Percentiles rank a stretch among this genome's conserved stretches.
phyloP scores from a whole-genome alignment of 92 coral and sea anemone species.

The Nematostella vectensis region DNA sequence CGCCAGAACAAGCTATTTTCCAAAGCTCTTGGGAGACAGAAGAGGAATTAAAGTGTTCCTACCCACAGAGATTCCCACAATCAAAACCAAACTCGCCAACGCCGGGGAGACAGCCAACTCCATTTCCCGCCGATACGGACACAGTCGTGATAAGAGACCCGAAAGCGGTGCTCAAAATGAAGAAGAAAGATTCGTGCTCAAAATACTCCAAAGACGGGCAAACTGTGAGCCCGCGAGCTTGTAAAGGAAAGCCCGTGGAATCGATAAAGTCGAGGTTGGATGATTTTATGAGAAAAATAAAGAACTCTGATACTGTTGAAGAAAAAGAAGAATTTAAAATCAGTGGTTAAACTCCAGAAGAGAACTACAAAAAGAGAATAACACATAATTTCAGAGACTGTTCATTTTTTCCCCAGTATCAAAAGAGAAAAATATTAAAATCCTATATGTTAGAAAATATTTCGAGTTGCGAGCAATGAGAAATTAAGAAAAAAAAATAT shows the following conservation, averaged over 20 bases:
- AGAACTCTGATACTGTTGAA: too few species aligned
- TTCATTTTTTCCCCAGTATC: too few species aligned
- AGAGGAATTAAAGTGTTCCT: background rate
- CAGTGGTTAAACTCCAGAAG: too few species aligned
- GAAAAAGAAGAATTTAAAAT: too few species aligned
- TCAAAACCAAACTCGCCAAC: conserved; percentile 10
- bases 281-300: background rate
- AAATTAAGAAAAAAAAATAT: too few species aligned
- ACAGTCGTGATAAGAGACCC: too few species aligned
- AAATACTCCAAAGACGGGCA: background rate
- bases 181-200: background rate
- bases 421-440: too few species aligned
- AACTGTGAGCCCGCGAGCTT: background rate
- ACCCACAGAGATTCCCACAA: background rate
- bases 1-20: background rate
- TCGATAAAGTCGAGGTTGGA: background rate
- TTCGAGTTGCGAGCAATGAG: too few species aligned
- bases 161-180: background rate
- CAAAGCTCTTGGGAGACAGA: conserved; percentile 1
- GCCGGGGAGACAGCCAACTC: conserved; percentile 23
- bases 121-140: conserved; percentile 17
- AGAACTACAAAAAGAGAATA: too few species aligned
- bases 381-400: too few species aligned
- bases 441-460: too few species aligned
- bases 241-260: background rate